Evolutionary conservation across 2,797 vertebrate species (phyloP).

Genomic region (Rhynchotus rufescens): DNA sequence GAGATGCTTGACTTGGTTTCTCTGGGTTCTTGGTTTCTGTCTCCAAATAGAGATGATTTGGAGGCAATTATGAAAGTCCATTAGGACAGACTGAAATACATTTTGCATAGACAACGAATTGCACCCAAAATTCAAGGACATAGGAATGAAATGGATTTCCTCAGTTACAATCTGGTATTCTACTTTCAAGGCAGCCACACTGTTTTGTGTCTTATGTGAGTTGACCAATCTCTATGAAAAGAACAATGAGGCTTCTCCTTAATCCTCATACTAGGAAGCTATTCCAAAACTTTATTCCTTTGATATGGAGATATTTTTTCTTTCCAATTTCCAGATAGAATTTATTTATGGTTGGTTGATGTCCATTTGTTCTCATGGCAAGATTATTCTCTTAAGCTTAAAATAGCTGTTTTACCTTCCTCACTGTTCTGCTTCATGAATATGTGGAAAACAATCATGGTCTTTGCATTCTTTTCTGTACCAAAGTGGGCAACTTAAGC

Average conservation of each 20-base stretch:
- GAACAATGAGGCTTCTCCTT: background rate
- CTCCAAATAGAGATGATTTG: background rate
- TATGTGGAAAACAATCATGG: background rate
- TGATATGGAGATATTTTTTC: background rate
- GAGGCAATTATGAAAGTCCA: background rate
- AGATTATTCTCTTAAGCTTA: conserved; percentile 5
- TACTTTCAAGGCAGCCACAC: background rate
- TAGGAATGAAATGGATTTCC: background rate
- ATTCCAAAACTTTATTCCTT: background rate
- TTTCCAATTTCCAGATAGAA: background rate
- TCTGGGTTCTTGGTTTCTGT: background rate
- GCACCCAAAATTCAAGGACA: background rate
- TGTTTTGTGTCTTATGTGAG: background rate
- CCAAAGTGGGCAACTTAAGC: background rate
- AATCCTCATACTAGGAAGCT: background rate
- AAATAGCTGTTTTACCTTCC: background rate
- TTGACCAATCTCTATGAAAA: background rate
- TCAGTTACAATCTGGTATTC: background rate
- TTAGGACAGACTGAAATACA: background rate
- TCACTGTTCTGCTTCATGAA: background rate
- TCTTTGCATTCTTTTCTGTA: background rate
- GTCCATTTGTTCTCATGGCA: background rate
- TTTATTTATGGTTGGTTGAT: background rate
- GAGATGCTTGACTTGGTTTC: background rate
- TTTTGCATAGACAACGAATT: background rate